Evolutionary conservation across 2,888 invertebrate genomes (phyloP).

Genomic region (Sphecodes monilicornis): DNA sequence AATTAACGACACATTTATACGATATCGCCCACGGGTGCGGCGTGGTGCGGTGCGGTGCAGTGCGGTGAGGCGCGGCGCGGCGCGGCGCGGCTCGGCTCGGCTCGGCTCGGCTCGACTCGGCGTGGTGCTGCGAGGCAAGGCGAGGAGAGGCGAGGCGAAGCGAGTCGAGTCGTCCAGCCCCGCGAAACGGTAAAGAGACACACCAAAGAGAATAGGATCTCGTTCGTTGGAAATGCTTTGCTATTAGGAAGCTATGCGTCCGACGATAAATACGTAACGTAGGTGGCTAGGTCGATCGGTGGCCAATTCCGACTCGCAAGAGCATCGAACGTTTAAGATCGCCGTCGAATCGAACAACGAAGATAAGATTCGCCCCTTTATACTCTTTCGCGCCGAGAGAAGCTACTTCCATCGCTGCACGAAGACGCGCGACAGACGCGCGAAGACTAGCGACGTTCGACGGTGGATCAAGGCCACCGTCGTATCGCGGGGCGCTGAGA

Average conservation of each 20-base stretch:
- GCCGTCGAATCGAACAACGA: background rate
- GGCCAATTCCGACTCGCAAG: slow-evolving; percentile 23
- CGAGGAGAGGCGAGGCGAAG: slow-evolving; percentile 5
- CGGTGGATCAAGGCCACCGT: background rate
- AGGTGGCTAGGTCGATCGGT: slow-evolving; percentile 40
- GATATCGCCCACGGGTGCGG: slow-evolving; percentile 79
- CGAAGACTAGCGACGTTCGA: background rate
- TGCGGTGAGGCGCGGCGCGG: slow-evolving; percentile 25
- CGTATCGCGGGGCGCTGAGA: slow-evolving; percentile 1
- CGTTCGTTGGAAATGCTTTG: slow-evolving; percentile 78
- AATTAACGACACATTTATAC: slow-evolving; percentile 84
- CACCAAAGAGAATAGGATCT: too few species aligned
- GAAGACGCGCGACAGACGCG: background rate
- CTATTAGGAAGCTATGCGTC: slow-evolving; percentile 82
- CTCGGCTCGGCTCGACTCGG: slow-evolving; percentile 34
- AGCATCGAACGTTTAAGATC: slow-evolving; percentile 11
- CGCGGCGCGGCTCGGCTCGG: slow-evolving; percentile 37
- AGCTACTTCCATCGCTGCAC: background rate
- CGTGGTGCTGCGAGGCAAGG: slow-evolving; percentile 5
- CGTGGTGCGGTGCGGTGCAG: slow-evolving; percentile 43
- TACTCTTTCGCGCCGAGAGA: background rate
- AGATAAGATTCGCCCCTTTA: too few species aligned
- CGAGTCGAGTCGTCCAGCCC: slow-evolving; percentile 57
- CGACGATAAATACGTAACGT: slow-evolving; percentile 80
- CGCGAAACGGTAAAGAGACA: slow-evolving; percentile 49